Evolutionary conservation across 2,888 invertebrate species (phyloP), one percentile per base, ranked within the genome.

Genomic region (Mechanitis mazaeus): DNA sequence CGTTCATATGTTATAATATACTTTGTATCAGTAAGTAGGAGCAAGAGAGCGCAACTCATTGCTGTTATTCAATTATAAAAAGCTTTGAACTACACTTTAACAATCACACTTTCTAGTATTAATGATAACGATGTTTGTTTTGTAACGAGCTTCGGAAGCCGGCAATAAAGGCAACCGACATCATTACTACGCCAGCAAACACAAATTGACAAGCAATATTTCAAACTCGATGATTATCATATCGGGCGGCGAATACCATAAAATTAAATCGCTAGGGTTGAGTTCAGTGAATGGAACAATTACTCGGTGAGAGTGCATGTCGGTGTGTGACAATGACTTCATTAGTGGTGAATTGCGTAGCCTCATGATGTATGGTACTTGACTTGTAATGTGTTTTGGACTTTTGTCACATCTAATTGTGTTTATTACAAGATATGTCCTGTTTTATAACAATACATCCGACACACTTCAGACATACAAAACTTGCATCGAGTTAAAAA

Each of bases 151-250:
- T 68, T 72, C 74, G 78, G 79, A 78, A 78, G 72, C 74, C 64
- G 61, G 73, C 74, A 73, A 78, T 79, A 76, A 78, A 75, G 68
- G 69, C 71, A 68, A 68, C 68, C 63, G 68, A 68, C 74, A 71
- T 75, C 75, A 74, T 74, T 72, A 71, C 69, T 73, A 70, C 75
- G 69, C 74, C 67, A 68, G 70, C 74, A 69, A 71, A 68, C 76
- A 76, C 78, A 80, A 83, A 81, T 83, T 82, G 82, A 79, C 80
- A 79, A 75, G 77, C 73, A 75, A 80, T 81, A 81, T 81, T 74
- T 83, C 80, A 78, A 77, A 76, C 75, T 72, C 71, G 75, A 80
- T 80, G 78, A 81, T 80, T 81, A 83, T 80, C 76, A 76, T 75
- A 79, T 79, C 73, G 71, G 66, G 70, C 71, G 73, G 72, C 73